Conservation (phyloP, 2,888 invertebrate genomes). For the Cinara cedri region DNA sequence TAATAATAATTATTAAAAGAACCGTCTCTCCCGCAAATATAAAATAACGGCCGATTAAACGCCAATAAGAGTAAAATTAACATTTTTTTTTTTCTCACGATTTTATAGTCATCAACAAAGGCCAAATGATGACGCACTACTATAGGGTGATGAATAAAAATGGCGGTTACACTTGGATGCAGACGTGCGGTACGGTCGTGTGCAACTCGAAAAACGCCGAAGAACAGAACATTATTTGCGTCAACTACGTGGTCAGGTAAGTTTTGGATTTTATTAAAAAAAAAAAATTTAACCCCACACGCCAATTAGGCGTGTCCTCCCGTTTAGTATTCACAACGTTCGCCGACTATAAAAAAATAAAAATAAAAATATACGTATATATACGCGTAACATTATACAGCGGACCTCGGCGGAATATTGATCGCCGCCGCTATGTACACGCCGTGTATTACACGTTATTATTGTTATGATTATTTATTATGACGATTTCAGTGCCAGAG, state of each 20-base stretch:
- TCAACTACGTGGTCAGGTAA: slow-evolving; percentile 96
- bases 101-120: slow-evolving; percentile 88
- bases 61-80: slow-evolving; percentile 58
- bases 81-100: slow-evolving; percentile 59
- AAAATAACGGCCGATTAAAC: too few species aligned
- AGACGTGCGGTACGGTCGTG: slow-evolving; percentile 95
- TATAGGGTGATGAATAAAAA: slow-evolving; percentile 95
- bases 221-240: slow-evolving; percentile 96
- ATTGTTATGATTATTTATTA: slow-evolving; percentile 39
- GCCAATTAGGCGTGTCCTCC: slow-evolving; percentile 37
- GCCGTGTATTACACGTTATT: slow-evolving; percentile 42
- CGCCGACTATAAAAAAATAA: slow-evolving; percentile 17
- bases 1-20: too few species aligned
- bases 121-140: slow-evolving; percentile 95
- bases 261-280: slow-evolving; percentile 20
- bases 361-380: neutral
- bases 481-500: slow-evolving; percentile 74
- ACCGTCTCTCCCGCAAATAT: too few species aligned
- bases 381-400: slow-evolving; percentile 33
- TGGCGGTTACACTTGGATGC: slow-evolving; percentile 96
- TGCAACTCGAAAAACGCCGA: slow-evolving; percentile 95
- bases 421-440: slow-evolving; percentile 24
- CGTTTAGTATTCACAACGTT: slow-evolving; percentile 45
- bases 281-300: slow-evolving; percentile 26
- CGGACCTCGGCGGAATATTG: slow-evolving; percentile 61